These are phyloP conservation scores for Pogonomyrmex californicus DNA, from an alignment of 1,140 invertebrate genomes.

Conservation along the genomic window DNA sequence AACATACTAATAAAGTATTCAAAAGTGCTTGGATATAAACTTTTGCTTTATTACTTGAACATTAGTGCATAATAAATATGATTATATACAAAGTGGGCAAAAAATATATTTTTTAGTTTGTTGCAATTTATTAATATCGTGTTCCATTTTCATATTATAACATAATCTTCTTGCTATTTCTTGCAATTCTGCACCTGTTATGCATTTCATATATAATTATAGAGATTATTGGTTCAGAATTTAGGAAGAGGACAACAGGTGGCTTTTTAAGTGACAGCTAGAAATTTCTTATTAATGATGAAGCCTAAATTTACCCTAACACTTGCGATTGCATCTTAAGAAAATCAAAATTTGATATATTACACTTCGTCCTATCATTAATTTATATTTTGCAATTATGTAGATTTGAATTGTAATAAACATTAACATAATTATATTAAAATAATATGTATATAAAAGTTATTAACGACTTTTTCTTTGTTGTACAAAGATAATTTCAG, in stretches of 20 bases:
- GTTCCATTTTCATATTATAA: conserved; percentile 49
- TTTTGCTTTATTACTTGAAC: not conserved
- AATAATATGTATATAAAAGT: not conserved
- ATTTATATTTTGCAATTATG: not conserved
- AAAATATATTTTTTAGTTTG: not conserved
- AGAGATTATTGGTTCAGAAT: conserved; percentile 54
- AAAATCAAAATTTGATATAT: conserved; percentile 14
- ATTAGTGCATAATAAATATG: not conserved
- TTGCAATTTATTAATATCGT: conserved; percentile 55
- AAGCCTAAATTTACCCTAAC: conserved; percentile 49
- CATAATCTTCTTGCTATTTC: conserved; percentile 37
- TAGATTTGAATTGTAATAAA: not conserved
- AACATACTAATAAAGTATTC: not conserved
- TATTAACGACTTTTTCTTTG: conserved; percentile 18
- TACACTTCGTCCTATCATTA: not conserved
- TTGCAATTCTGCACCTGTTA: conserved; percentile 38
- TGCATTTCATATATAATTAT: conserved; percentile 68
- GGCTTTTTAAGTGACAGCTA: conserved; percentile 53
- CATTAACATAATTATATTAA: conserved; percentile 15
- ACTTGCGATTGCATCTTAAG: not conserved
- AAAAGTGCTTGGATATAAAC: not conserved
- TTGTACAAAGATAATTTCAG: conserved; percentile 31
- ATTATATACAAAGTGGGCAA: not conserved
- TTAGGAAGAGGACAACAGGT: conserved; percentile 69
- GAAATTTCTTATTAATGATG: conserved; percentile 65